Conservation (phyloP, 1,140 invertebrate species). For the Ctenoplectra terminalis region DNA sequence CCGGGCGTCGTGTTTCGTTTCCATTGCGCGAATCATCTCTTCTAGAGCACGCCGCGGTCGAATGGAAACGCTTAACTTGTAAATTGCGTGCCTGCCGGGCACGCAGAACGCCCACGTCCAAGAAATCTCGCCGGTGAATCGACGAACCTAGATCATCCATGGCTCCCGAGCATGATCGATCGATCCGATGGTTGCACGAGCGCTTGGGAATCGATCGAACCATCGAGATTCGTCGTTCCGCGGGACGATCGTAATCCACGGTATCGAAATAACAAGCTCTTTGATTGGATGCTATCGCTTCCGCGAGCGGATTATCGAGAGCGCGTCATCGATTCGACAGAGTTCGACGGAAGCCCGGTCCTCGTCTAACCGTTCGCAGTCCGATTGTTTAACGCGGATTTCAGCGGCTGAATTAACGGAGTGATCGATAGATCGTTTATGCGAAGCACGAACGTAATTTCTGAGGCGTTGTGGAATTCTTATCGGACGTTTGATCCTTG, state of each 20-base stretch:
- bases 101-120: constrained; percentile 54
- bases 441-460: constrained; percentile 15
- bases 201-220: constrained; percentile 23
- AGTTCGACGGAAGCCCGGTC: not conserved
- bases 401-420: not conserved
- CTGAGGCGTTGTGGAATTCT: not conserved
- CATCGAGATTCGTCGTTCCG: constrained; percentile 28
- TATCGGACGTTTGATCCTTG: constrained; percentile 6
- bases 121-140: constrained; percentile 53
- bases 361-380: not conserved
- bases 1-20: constrained; percentile 65
- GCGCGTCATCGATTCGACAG: constrained; percentile 44
- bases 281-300: constrained; percentile 23
- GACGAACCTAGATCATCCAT: constrained; percentile 38
- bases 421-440: not conserved
- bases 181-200: not conserved
- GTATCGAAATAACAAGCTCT: constrained; percentile 29
- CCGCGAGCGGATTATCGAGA: constrained; percentile 17
- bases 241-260: constrained; percentile 46
- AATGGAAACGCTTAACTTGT: constrained; percentile 64
- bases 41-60: constrained; percentile 23
- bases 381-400: constrained; percentile 7
- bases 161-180: constrained; percentile 32
- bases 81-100: constrained; percentile 63
- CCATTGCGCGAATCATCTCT: constrained; percentile 70